phyloP scores from a whole-genome alignment of 64 coral and sea anemone genomes.

The Stichodactyla helianthus region DNA sequence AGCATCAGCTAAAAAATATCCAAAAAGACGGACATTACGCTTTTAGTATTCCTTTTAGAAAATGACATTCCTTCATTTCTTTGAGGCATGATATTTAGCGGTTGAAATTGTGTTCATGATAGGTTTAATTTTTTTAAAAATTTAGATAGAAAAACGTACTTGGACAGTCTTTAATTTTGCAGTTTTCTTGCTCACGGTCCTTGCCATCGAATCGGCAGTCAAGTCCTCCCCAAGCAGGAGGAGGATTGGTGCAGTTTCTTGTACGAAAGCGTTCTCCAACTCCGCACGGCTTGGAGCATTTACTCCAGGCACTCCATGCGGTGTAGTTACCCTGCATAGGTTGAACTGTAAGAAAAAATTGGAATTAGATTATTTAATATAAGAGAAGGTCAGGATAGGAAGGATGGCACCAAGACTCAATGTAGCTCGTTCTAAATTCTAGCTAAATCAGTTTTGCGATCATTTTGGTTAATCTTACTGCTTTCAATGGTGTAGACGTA shows the following conservation, averaged over 20 bases:
- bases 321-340: conserved; percentile 89
- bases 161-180: conserved; percentile 73
- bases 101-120: no score
- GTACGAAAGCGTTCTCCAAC: conserved; percentile 76
- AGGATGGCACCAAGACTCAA: no score
- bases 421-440: no score
- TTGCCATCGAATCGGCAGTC: conserved; percentile 78
- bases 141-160: conserved; percentile 3
- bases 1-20: conserved; percentile 60
- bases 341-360: conserved; percentile 42
- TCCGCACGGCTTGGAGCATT: conserved; percentile 77
- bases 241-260: conserved; percentile 90
- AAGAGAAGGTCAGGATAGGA: no score
- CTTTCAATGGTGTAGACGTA: conserved; percentile 72
- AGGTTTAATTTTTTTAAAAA: neutral
- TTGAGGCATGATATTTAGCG: no score
- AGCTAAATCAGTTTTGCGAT: no score
- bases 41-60: neutral
- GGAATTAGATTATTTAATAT: neutral
- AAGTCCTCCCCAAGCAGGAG: conserved; percentile 81
- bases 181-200: conserved; percentile 70
- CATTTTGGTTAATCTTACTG: conserved; percentile 29
- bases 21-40: neutral
- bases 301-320: conserved; percentile 80
- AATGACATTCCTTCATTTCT: no score